phyloP scores from a whole-genome alignment of 2,888 invertebrate species.

The Ctena decussata region DNA sequence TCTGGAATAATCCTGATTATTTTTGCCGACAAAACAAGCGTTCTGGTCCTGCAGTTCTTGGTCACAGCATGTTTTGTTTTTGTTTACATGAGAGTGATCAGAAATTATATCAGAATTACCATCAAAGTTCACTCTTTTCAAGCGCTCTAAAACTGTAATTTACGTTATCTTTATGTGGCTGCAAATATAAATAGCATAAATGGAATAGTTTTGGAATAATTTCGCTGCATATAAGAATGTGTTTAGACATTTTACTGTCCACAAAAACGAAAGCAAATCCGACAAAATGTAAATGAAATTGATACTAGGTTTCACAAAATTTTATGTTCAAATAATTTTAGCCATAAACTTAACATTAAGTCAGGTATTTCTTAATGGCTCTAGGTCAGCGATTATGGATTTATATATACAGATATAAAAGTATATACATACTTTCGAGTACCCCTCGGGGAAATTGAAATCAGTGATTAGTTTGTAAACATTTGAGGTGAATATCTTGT shows the following conservation, averaged over 20 bases:
- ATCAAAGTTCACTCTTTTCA: too few relatives aligned
- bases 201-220: too few relatives aligned
- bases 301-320: not conserved
- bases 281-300: not conserved
- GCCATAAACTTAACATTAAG: constrained; percentile 5
- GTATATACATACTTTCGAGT: not conserved
- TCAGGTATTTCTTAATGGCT: constrained; percentile 3
- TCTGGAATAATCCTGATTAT: too few relatives aligned
- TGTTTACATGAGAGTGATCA: too few relatives aligned
- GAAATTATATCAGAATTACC: too few relatives aligned
- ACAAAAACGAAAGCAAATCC: not conserved
- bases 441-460: not conserved
- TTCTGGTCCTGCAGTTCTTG: too few relatives aligned
- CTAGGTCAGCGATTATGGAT: constrained; percentile 5
- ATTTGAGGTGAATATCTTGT: constrained; percentile 1
- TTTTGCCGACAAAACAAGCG: too few relatives aligned
- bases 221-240: too few relatives aligned
- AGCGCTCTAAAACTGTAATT: too few relatives aligned
- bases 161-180: too few relatives aligned
- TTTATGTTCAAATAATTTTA: constrained; percentile 6
- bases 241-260: not conserved
- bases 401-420: constrained; percentile 1
- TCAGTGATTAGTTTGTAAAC: not conserved
- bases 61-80: too few relatives aligned
- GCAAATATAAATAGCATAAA: too few relatives aligned